Base-by-base conservation (phyloP, 23 tunicate genomes). In the Styela clava region DNA sequence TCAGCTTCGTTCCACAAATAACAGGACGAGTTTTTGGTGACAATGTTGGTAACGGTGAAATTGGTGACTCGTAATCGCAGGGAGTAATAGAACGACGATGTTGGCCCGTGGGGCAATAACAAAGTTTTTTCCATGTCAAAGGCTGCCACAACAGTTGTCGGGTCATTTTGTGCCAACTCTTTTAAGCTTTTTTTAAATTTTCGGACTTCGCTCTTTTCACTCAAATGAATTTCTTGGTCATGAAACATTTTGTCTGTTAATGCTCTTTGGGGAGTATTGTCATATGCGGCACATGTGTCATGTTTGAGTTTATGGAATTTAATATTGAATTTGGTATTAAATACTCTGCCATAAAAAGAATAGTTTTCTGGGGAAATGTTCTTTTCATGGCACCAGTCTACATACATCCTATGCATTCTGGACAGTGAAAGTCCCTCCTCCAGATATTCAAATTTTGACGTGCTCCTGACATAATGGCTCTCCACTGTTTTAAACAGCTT, bases 81-180 rank as follows among this genome's bases (percentile, higher is more conserved):
- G 16, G 73, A 68, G 27, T 24, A 68, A 68, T 68, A 68, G 73
- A 68, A 68, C 9, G 73, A 68, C 9, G 73, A 68, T 31, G 27
- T 31, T 68, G 24, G 73, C 16, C 73, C 73, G 27, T 18, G 28
- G 24, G 73, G 73, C 16, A 29, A 68, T 12, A 68, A 31, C 73
- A 68, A 24, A 68, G 73, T 68, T 24, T 68, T 68, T 68, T 68
- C 31, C 24, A 68, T 24, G 73, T 68, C 73, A 68, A 68, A 68
- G 28, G 20, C 24, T 16, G 73, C 73, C 16, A 68, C 73, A 18
- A 68, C n/a, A 16, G 27, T 68, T 18, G 24, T 24, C 16, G 16
- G 16, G 16, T 29, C 24, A 16, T n/a, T n/a, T n/a, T n/a, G n/a
- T n/a, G n/a, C n/a, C n/a, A n/a, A n/a, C n/a, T n/a, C n/a, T n/a